phyloP scores from a whole-genome alignment of 1,140 invertebrate genomes.

The Pseudachorutes palmiensis region DNA sequence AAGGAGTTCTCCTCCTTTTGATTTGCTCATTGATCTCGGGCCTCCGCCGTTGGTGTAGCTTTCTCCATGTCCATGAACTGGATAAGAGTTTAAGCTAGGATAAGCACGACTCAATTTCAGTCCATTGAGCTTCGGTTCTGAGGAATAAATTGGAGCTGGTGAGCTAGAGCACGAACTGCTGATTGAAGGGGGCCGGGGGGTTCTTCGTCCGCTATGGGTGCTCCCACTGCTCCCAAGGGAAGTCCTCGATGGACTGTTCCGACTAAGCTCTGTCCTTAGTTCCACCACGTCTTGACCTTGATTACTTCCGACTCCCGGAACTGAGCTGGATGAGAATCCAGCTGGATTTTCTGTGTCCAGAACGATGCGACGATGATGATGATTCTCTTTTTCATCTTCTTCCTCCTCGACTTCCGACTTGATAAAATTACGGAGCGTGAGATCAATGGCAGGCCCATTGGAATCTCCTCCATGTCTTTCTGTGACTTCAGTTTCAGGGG shows the following conservation, averaged over 20 bases:
- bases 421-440: constrained; percentile 35
- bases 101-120: constrained; percentile 18
- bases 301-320: not conserved
- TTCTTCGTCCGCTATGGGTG: not conserved
- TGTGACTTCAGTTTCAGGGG: not conserved
- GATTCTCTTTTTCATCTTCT: constrained; percentile 34
- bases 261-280: not conserved
- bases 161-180: constrained; percentile 32
- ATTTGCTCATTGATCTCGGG: too few species aligned
- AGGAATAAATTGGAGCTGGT: constrained; percentile 13
- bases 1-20: too few species aligned
- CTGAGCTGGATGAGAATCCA: not conserved
- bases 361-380: not conserved
- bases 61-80: not conserved
- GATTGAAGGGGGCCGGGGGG: constrained; percentile 9
- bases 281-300: not conserved
- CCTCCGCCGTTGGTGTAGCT: constrained; percentile 2
- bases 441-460: constrained; percentile 36
- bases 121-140: constrained; percentile 29
- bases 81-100: not conserved
- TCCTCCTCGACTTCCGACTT: constrained; percentile 31
- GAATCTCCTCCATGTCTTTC: constrained; percentile 9
- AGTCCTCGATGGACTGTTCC: not conserved
- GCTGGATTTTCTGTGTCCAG: too few species aligned
- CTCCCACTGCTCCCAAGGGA: not conserved